Conservation (phyloP, 2,113 vertebrate species). For the Callionymus lyra region DNA sequence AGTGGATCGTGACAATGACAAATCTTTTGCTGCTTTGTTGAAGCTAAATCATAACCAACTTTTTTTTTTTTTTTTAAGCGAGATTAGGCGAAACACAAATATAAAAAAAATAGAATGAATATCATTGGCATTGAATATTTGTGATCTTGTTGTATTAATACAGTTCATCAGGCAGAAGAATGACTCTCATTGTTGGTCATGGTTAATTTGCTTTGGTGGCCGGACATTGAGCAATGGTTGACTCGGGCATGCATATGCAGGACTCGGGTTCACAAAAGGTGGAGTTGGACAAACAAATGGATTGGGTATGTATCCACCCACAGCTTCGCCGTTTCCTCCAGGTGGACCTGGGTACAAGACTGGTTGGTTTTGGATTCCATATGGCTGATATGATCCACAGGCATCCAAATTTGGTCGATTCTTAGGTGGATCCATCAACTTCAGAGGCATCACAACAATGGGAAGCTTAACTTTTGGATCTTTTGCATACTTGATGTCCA, state of each 20-base stretch:
- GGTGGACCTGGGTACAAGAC: neutral
- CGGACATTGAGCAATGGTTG: too few species aligned
- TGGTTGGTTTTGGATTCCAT: conserved; percentile 7
- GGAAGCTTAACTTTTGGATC: conserved; percentile 52
- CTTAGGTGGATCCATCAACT: conserved; percentile 3
- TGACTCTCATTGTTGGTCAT: too few species aligned
- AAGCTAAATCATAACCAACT: too few species aligned
- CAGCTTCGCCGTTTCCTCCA: neutral
- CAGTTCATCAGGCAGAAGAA: too few species aligned
- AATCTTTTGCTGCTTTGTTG: too few species aligned
- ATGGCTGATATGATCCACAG: conserved; percentile 10
- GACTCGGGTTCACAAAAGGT: conserved; percentile 14
- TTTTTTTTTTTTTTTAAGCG: too few species aligned
- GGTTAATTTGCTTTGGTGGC: too few species aligned
- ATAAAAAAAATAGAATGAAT: too few species aligned
- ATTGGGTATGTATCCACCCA: conserved; percentile 20
- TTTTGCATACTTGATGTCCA: conserved; percentile 45
- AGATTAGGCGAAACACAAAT: too few species aligned
- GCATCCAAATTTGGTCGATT: conserved; percentile 21
- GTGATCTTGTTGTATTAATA: too few species aligned
- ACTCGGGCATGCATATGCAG: neutral
- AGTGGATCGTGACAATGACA: too few species aligned
- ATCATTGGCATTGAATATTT: too few species aligned
- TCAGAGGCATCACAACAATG: conserved; percentile 31
- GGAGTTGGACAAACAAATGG: conserved; percentile 43